Conservation (phyloP, 2,797 vertebrate species). For the Sebastes steindachneri region DNA sequence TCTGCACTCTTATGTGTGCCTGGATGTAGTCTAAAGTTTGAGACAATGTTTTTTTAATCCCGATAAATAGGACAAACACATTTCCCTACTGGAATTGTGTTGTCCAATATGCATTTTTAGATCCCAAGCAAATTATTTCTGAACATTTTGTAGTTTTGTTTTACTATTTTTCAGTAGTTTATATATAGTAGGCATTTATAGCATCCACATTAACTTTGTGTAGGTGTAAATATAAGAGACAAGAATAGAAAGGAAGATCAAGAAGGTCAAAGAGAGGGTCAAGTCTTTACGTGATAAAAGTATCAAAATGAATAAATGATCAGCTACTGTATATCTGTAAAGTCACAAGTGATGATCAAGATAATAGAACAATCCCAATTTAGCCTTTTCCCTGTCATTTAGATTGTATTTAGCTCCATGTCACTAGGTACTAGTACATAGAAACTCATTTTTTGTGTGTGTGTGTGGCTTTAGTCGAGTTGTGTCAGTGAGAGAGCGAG, state of each 20-base stretch:
- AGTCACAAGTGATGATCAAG: neutral
- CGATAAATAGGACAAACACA: neutral
- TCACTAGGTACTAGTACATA: neutral
- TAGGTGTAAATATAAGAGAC: neutral
- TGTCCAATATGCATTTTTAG: neutral
- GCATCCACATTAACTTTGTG: neutral
- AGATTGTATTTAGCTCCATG: conserved; percentile 12
- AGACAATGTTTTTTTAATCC: neutral
- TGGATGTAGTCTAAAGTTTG: neutral
- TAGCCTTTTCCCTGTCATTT: neutral
- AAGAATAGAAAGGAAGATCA: neutral
- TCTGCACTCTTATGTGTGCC: conserved; percentile 25
- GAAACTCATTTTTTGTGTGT: conserved; percentile 5
- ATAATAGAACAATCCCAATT: neutral
- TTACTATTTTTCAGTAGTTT: neutral
- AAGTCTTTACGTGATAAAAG: neutral
- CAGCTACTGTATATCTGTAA: neutral
- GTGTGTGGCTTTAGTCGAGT: conserved; percentile 10
- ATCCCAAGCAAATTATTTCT: neutral
- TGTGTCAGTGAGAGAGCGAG: neutral
- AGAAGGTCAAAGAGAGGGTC: neutral
- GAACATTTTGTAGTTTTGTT: neutral
- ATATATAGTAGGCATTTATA: neutral
- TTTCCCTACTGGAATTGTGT: neutral
- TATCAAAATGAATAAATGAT: neutral